Percentiles rank a stretch among this genome's conserved stretches.
Evolutionary conservation across 2,888 invertebrate genomes (phyloP).

Genomic region (Schrankia costaestrigalis): DNA sequence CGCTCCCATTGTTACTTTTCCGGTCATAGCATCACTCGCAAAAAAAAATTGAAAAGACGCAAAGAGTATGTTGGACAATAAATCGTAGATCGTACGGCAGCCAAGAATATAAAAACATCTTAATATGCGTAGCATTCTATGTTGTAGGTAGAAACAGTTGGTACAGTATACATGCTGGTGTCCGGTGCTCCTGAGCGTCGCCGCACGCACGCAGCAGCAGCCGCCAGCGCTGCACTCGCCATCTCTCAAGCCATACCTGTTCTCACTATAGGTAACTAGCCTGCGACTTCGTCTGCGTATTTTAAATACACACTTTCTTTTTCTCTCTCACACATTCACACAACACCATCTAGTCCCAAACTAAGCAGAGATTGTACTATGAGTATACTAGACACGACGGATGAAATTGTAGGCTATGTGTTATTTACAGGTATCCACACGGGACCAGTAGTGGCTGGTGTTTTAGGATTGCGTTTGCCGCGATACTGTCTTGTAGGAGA

Average conservation of each 20-base stretch:
- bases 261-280: slow-evolving; percentile 76
- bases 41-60: no score
- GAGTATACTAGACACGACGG: background rate
- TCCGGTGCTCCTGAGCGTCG: slow-evolving; percentile 90
- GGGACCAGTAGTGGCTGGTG: slow-evolving; percentile 93
- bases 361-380: no score
- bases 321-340: no score
- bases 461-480: slow-evolving; percentile 91
- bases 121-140: no score
- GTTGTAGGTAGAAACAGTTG: slow-evolving; percentile 93
- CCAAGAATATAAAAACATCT: no score
- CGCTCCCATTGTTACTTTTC: no score
- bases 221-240: slow-evolving; percentile 89
- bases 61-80: no score
- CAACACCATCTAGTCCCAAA: no score
- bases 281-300: no score
- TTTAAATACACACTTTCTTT: no score
- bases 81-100: no score
- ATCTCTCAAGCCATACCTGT: slow-evolving; percentile 85
- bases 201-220: slow-evolving; percentile 86
- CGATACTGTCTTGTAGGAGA: slow-evolving; percentile 95
- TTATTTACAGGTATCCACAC: slow-evolving; percentile 85
- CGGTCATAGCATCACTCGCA: background rate
- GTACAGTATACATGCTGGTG: slow-evolving; percentile 94
- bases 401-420: background rate